Conservation (phyloP, 2,113 vertebrate species). For the Indicator maculatus region DNA sequence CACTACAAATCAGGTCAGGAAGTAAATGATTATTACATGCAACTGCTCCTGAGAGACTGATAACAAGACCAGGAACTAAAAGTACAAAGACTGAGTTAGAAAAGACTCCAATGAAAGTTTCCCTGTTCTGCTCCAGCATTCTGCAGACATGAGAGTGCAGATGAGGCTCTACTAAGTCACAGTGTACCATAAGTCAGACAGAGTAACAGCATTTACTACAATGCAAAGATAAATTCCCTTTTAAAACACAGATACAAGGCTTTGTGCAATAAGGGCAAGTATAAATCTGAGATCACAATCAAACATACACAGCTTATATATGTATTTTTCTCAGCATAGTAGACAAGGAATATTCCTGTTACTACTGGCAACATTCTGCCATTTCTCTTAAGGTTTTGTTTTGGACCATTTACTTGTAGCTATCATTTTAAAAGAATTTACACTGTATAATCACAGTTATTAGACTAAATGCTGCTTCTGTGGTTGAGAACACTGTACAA, state of each 20-base stretch:
- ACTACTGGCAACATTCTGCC: neutral
- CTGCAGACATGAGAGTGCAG: neutral
- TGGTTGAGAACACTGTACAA: neutral
- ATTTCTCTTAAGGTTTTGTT: neutral
- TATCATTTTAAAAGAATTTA: neutral
- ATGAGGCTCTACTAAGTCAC: neutral
- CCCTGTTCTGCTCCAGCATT: neutral
- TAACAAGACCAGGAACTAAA: slow-evolving; percentile 2
- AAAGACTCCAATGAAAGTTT: neutral
- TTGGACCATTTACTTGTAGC: neutral
- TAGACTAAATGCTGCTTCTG: neutral
- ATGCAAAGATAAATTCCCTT: neutral
- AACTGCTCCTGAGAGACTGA: neutral
- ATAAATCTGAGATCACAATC: neutral
- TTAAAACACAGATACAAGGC: neutral
- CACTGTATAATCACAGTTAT: neutral
- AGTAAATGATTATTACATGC: neutral
- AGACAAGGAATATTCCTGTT: neutral
- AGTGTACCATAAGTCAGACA: neutral
- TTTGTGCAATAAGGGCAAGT: neutral
- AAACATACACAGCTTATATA: neutral
- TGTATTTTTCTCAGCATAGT: neutral
- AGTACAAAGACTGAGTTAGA: neutral
- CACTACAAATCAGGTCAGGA: neutral
- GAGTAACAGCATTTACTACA: neutral